phyloP scores from a whole-genome alignment of 2,797 vertebrate species.

The Myotis myotis region DNA sequence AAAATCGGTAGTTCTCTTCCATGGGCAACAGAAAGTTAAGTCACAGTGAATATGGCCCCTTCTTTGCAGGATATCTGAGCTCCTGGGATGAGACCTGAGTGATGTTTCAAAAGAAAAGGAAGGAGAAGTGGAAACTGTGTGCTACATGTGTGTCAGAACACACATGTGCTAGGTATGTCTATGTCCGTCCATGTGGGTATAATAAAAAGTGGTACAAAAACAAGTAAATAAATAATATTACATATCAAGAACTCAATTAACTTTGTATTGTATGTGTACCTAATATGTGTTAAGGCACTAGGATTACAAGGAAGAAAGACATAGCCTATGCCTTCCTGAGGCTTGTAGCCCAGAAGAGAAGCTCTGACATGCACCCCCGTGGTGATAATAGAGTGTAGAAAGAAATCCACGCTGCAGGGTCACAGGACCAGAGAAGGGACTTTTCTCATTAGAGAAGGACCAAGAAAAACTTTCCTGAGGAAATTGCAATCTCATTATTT shows the following conservation, averaged over 20 bases:
- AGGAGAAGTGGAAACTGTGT: background rate
- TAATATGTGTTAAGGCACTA: background rate
- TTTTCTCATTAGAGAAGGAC: background rate
- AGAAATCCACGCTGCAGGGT: background rate
- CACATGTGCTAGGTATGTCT: background rate
- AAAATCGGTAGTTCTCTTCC: background rate
- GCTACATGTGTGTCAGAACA: background rate
- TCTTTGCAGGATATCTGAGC: background rate
- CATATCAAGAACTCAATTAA: background rate
- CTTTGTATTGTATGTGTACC: background rate
- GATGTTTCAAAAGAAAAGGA: background rate
- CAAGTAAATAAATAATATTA: background rate
- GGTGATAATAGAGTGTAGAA: rapidly evolving
- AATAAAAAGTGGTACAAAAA: background rate
- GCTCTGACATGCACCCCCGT: background rate
- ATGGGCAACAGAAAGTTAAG: background rate
- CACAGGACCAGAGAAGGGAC: background rate
- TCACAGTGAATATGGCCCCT: background rate
- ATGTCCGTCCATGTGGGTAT: background rate
- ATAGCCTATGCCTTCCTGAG: background rate
- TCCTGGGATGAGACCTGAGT: background rate
- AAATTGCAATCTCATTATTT: background rate
- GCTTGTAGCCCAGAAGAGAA: background rate
- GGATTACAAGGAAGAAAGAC: background rate
- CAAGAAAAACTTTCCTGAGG: background rate